A percentile compares a stretch with the other conserved stretches of the same genome.
Conservation (phyloP, 2,888 invertebrate species). For the Brachynemurus nebulosus region DNA sequence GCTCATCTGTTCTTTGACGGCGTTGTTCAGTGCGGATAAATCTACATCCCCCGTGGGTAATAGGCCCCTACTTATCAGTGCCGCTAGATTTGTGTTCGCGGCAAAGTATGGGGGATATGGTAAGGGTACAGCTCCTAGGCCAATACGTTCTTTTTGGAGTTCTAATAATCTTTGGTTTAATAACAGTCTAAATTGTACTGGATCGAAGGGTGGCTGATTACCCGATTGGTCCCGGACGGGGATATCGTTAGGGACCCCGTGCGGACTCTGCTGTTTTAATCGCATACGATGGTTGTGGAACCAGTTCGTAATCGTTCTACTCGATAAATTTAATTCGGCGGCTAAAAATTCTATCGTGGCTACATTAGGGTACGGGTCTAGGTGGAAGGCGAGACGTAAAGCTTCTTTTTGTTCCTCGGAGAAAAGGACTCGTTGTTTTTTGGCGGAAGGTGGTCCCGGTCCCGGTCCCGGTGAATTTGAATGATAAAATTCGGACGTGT, state of each 20-base stretch:
- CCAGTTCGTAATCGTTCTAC: slow-evolving; percentile 98
- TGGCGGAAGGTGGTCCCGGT: slow-evolving; percentile 68
- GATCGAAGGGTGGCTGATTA: slow-evolving; percentile 66
- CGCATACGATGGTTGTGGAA: slow-evolving; percentile 99
- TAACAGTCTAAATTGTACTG: slow-evolving; percentile 78
- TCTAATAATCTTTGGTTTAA: slow-evolving; percentile 80
- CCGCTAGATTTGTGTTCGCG: slow-evolving; percentile 61
- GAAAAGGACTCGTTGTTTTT: slow-evolving; percentile 91
- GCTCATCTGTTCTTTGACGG: slow-evolving; percentile 64
- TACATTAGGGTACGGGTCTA: slow-evolving; percentile 95
- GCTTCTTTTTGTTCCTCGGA: slow-evolving; percentile 98
- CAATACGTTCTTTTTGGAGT: slow-evolving; percentile 73
- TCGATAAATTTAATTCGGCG: slow-evolving; percentile 76
- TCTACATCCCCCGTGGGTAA: slow-evolving; percentile 45
- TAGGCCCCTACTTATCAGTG: slow-evolving; percentile 55
- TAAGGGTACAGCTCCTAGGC: slow-evolving; percentile 59
- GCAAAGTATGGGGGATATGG: slow-evolving; percentile 67
- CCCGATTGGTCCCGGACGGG: slow-evolving; percentile 60
- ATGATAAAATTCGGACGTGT: slow-evolving; percentile 78
- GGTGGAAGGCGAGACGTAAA: slow-evolving; percentile 78
- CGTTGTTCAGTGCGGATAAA: slow-evolving; percentile 38
- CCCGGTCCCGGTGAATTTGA: slow-evolving; percentile 66
- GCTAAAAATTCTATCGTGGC: slow-evolving; percentile 93
- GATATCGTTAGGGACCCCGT: slow-evolving; percentile 55
- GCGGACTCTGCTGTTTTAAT: slow-evolving; percentile 75